Evolutionary conservation across 2,797 vertebrate species (phyloP).

Genomic region (Martes flavigula): DNA sequence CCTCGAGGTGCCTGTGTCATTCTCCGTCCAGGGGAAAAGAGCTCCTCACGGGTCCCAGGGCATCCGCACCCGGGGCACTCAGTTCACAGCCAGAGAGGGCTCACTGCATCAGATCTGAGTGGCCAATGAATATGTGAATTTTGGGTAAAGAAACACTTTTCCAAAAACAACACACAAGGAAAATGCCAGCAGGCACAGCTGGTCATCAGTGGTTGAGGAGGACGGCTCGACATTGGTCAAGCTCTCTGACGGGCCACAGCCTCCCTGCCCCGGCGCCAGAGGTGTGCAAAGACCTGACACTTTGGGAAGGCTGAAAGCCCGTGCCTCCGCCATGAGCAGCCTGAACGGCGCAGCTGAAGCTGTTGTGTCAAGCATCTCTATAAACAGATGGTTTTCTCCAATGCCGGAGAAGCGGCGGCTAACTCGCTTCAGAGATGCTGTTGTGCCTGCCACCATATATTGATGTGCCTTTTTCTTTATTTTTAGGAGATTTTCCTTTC

Average conservation of each 20-base stretch:
- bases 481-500: slow-evolving; percentile 20
- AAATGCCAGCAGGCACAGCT: accelerated
- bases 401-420: not conserved
- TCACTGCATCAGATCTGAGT: accelerated
- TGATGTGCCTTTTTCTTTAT: not conserved
- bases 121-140: accelerated
- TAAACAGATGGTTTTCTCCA: not conserved
- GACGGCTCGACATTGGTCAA: accelerated
- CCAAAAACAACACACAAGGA: accelerated
- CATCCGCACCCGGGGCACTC: accelerated
- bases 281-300: accelerated
- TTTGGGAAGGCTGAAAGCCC: not conserved
- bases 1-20: accelerated
- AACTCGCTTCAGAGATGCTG: not conserved
- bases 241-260: accelerated
- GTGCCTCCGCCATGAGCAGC: not conserved
- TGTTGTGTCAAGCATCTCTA: not conserved
- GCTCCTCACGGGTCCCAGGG: accelerated
- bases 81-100: no score
- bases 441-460: not conserved
- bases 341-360: not conserved
- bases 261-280: accelerated
- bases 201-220: accelerated
- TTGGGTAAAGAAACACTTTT: not conserved
- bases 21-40: not conserved